Base-by-base conservation (phyloP, 2,113 vertebrate genomes). In the Pedetes capensis region DNA sequence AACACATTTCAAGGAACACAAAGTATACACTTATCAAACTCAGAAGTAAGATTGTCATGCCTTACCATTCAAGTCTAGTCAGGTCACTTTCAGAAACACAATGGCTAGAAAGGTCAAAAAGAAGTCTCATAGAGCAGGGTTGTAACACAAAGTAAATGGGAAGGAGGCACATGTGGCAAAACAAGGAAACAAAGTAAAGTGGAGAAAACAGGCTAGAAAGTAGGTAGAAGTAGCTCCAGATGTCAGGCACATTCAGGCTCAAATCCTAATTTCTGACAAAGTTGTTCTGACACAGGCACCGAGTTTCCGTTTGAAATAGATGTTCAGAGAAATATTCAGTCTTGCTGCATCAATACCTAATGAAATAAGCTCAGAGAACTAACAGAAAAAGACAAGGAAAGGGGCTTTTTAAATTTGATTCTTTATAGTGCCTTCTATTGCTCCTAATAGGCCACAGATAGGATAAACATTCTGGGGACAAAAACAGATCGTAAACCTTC, bases 241-340 rank as follows among this genome's bases (percentile, higher is more conserved):
- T 34, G 10, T 57, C 10, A 63, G 22, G 2, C 14, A 32, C 27
- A 49, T 68, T 34, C 25, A 68, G 22, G 11, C 22, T 49, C 63
- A 63, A 61, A 85, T 34, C 23, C 4, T 16, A 79, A 16, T 34
- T 64, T 79, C 69, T 86, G 49, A 82, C n/a, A 85, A 59, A 87
- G 39, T n/a, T 27, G 25, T 42, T 83, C 44, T 29, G 44, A 16
- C 57, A 39, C 4, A 93, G 57, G 34, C 25, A 63, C 51, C 51
- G 44, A 71, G 23, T 63, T 76, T 63, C 53, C 17, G 37, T 34
- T 81, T 88, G 20, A 96, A 94, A 90, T n/a, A 3, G 12, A 72
- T 64, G 37, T 91, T 93, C 27, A 92, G 49, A 94, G 42, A 92
- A 85, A 95, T 85, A 81, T 13, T 63, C 34, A 78, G 18, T 51